A percentile compares a stretch with the other conserved stretches of the same genome.
Conservation (phyloP, 2,113 vertebrate species). For the Euleptes europaea region DNA sequence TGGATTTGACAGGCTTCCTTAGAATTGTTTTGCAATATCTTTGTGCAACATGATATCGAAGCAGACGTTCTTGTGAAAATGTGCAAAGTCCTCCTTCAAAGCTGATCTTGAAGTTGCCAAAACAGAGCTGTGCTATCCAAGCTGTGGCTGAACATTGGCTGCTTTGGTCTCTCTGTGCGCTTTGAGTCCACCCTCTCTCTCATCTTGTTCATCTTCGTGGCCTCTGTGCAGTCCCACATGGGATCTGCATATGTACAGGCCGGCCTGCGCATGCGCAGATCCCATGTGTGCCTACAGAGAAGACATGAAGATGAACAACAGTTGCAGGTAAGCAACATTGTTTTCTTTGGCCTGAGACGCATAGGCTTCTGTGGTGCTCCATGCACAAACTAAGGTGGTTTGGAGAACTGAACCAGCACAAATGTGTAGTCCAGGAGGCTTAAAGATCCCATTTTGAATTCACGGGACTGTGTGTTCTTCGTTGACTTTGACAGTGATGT, state of each 20-base stretch:
- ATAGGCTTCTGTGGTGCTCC: not conserved
- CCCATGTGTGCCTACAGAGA: too few species aligned
- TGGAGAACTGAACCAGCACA: not conserved
- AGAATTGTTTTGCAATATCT: not conserved
- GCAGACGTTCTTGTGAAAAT: not conserved
- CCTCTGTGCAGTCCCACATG: too few species aligned
- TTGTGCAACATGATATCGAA: not conserved
- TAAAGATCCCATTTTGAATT: not conserved
- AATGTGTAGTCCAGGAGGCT: not conserved
- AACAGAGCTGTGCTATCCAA: not conserved
- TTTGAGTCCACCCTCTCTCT: not conserved
- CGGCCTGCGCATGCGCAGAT: too few species aligned
- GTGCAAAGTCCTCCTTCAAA: not conserved
- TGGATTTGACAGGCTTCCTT: not conserved
- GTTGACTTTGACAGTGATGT: not conserved
- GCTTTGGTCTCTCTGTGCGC: not conserved
- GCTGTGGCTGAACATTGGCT: not conserved
- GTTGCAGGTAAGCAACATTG: too few species aligned
- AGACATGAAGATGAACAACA: too few species aligned
- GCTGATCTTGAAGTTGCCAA: not conserved
- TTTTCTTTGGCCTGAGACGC: not conserved
- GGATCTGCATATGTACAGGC: too few species aligned
- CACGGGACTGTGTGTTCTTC: not conserved
- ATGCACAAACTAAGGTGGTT: not conserved
- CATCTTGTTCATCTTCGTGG: too few species aligned